phyloP scores from a whole-genome alignment of 2,797 vertebrate species.

The Esox lucius region DNA sequence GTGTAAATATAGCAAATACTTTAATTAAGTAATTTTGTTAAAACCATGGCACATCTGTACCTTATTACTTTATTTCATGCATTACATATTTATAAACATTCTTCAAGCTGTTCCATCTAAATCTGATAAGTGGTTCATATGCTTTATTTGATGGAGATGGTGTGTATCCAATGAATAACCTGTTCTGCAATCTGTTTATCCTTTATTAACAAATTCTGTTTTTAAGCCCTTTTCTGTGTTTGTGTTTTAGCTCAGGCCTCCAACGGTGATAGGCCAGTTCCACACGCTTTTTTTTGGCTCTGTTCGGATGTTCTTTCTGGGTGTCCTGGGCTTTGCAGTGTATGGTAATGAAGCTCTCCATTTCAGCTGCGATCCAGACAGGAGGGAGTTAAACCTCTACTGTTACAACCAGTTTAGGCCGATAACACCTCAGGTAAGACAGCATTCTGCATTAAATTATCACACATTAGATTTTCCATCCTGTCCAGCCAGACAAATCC shows the following conservation, averaged over 20 bases:
- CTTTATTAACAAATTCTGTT: background rate
- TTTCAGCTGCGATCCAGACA: slow-evolving; percentile 88
- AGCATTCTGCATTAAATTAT: background rate
- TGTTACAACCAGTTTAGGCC: slow-evolving; percentile 91
- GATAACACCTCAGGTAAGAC: slow-evolving; percentile 84
- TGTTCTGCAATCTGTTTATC: background rate
- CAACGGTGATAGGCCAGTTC: slow-evolving; percentile 87
- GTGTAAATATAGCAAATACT: background rate
- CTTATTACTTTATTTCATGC: background rate
- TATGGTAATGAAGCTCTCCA: slow-evolving; percentile 88
- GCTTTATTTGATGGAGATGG: background rate
- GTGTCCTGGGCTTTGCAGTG: slow-evolving; percentile 84
- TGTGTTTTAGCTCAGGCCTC: slow-evolving; percentile 82
- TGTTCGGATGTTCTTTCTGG: slow-evolving; percentile 86
- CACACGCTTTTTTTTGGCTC: slow-evolving; percentile 91
- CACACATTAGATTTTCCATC: background rate
- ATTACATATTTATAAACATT: background rate
- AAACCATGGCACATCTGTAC: background rate
- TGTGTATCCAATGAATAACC: background rate
- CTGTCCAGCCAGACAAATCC: background rate
- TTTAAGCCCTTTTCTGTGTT: slow-evolving; percentile 6
- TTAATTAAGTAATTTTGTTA: background rate
- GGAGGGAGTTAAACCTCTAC: slow-evolving; percentile 85
- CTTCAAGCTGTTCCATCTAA: background rate
- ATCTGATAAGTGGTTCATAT: background rate